These are phyloP conservation scores for Sebastes hubbsi DNA, from an alignment of 2,797 vertebrate genomes.

Conservation along the genomic window DNA sequence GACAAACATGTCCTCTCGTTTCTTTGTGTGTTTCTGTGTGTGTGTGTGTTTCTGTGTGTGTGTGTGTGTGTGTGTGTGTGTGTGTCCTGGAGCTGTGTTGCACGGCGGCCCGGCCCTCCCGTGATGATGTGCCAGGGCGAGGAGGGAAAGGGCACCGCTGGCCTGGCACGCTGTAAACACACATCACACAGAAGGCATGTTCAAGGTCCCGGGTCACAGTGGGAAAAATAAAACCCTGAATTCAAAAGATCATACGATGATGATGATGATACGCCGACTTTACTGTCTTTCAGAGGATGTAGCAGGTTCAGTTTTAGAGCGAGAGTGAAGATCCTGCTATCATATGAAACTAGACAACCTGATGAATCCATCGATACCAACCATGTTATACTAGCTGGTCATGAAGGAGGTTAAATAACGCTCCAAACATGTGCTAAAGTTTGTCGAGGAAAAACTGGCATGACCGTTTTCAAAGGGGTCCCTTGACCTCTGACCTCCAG, in stretches of 20 bases:
- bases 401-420: too few relatives aligned
- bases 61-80: slow-evolving; percentile 1
- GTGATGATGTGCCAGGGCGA: slow-evolving; percentile 6
- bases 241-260: neutral
- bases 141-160: slow-evolving; percentile 38
- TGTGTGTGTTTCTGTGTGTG: too few relatives aligned
- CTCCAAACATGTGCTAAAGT: too few relatives aligned
- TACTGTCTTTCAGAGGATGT: too few relatives aligned
- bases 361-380: too few relatives aligned
- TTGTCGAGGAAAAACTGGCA: too few relatives aligned
- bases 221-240: neutral
- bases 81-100: slow-evolving; percentile 25
- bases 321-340: too few relatives aligned
- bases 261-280: neutral
- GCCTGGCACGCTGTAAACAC: slow-evolving; percentile 21
- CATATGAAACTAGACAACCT: too few relatives aligned
- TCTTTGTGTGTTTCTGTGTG: neutral
- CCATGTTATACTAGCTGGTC: too few relatives aligned
- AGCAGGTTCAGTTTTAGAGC: too few relatives aligned
- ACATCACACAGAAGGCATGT: neutral
- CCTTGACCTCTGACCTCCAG: too few relatives aligned
- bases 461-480: too few relatives aligned
- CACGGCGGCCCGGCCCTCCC: neutral
- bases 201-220: neutral
- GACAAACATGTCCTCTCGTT: slow-evolving; percentile 45